phyloP scores from a whole-genome alignment of 1,140 invertebrate species.

The Caenorhabditis brenneri region DNA sequence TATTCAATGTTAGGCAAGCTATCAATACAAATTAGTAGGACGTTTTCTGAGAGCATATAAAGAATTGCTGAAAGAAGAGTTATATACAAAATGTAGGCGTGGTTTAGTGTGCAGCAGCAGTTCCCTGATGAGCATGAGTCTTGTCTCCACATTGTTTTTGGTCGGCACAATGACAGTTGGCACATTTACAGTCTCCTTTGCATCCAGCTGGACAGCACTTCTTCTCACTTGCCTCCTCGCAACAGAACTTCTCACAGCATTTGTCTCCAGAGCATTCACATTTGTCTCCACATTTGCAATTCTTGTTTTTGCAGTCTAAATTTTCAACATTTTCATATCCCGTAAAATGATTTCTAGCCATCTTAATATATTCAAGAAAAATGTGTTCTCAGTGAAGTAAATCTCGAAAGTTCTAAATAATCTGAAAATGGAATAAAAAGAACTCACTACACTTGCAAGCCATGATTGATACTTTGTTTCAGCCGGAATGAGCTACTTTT shows the following conservation, averaged over 20 bases:
- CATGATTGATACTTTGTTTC: constrained; percentile 12
- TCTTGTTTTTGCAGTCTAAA: constrained; percentile 30
- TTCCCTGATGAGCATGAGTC: constrained; percentile 8
- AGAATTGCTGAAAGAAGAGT: neutral
- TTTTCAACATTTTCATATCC: too few species aligned
- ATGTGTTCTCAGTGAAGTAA: too few species aligned
- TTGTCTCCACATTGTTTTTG: constrained; percentile 9
- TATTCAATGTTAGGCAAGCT: neutral
- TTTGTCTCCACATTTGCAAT: constrained; percentile 34
- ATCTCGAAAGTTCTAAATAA: too few species aligned
- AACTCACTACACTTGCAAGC: constrained; percentile 33
- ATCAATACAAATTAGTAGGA: neutral
- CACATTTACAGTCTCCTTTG: constrained; percentile 31
- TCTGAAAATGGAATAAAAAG: neutral
- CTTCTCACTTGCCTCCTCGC: constrained; percentile 28
- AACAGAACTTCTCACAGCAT: constrained; percentile 28
- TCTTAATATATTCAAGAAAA: too few species aligned
- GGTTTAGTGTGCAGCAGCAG: neutral
- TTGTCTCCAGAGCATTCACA: constrained; percentile 26
- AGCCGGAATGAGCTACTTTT: neutral
- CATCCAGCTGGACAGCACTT: constrained; percentile 31
- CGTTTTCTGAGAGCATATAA: neutral
- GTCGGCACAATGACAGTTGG: neutral
- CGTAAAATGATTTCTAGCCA: too few species aligned
- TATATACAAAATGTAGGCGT: too few species aligned